A percentile compares a stretch with the other conserved stretches of the same genome.
Evolutionary conservation across 2,888 invertebrate species (phyloP).

Genomic region (Apamea epomidion): DNA sequence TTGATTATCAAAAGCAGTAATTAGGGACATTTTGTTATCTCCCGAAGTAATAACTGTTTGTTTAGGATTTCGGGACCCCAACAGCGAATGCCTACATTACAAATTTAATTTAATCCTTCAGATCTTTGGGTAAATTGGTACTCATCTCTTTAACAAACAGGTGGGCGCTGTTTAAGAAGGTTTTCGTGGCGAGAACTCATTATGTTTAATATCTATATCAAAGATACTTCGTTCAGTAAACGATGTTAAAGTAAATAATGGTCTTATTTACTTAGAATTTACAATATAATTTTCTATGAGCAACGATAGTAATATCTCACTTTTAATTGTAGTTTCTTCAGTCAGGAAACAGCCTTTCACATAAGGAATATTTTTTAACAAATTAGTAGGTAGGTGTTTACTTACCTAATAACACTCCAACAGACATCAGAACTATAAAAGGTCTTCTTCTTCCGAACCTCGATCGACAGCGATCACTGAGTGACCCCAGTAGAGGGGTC

Average conservation of each 20-base stretch:
- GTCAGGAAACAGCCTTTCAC: background rate
- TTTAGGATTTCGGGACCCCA: slow-evolving; percentile 46
- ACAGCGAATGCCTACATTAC: slow-evolving; percentile 29
- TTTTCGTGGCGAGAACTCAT: slow-evolving; percentile 34
- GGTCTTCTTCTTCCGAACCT: slow-evolving; percentile 96
- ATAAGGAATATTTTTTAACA: background rate
- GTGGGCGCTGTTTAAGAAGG: slow-evolving; percentile 28
- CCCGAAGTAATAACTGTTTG: slow-evolving; percentile 53
- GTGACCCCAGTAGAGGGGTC: slow-evolving; percentile 97
- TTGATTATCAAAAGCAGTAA: slow-evolving; percentile 49
- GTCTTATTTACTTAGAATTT: slow-evolving; percentile 4
- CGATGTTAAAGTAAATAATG: slow-evolving; percentile 29
- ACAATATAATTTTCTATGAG: slow-evolving; percentile 7
- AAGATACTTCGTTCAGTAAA: slow-evolving; percentile 16
- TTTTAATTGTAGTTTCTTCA: background rate
- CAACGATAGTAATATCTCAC: background rate
- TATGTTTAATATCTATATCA: slow-evolving; percentile 40
- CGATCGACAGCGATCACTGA: slow-evolving; percentile 96
- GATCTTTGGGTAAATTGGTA: slow-evolving; percentile 50
- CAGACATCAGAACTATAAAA: slow-evolving; percentile 96
- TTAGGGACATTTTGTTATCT: slow-evolving; percentile 41
- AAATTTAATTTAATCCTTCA: slow-evolving; percentile 52
- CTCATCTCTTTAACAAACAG: slow-evolving; percentile 44
- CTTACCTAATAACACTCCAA: slow-evolving; percentile 97
- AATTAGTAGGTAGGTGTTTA: background rate